These are phyloP conservation scores for Drosophila lacicola DNA, from an alignment of 2,888 invertebrate species.

Conservation along the genomic window DNA sequence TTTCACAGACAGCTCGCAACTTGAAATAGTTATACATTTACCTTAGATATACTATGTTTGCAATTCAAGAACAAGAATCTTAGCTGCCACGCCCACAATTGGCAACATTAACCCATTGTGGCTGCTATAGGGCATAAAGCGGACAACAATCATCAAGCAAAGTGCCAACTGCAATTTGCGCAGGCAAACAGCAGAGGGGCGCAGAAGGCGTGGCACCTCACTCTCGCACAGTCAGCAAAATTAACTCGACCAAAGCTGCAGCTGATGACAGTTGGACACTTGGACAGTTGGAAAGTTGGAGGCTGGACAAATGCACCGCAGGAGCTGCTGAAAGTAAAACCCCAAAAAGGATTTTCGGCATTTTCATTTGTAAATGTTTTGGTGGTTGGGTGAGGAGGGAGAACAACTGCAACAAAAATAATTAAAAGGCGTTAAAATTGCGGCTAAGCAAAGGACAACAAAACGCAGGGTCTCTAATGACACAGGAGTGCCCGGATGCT, in stretches of 20 bases:
- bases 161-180: slow-evolving; percentile 53
- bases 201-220: slow-evolving; percentile 5
- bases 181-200: no score
- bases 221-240: slow-evolving; percentile 35
- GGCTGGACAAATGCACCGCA: slow-evolving; percentile 37
- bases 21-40: no score
- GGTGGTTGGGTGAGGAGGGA: slow-evolving; percentile 15
- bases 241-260: slow-evolving; percentile 58
- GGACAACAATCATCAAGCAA: slow-evolving; percentile 32
- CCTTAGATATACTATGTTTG: no score
- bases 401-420: slow-evolving; percentile 58
- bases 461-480: slow-evolving; percentile 20
- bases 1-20: no score
- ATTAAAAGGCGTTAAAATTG: slow-evolving; percentile 70
- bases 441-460: slow-evolving; percentile 45
- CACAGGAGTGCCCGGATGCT: slow-evolving; percentile 2
- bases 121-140: slow-evolving; percentile 26
- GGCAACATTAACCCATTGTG: no score
- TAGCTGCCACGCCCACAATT: background rate
- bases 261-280: slow-evolving; percentile 49
- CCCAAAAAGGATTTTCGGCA: slow-evolving; percentile 48
- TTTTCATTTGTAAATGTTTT: slow-evolving; percentile 53
- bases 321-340: slow-evolving; percentile 17
- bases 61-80: no score
- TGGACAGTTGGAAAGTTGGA: slow-evolving; percentile 10